phyloP scores from a whole-genome alignment of 92 coral and sea anemone species.

The Blastomussa wellsi region DNA sequence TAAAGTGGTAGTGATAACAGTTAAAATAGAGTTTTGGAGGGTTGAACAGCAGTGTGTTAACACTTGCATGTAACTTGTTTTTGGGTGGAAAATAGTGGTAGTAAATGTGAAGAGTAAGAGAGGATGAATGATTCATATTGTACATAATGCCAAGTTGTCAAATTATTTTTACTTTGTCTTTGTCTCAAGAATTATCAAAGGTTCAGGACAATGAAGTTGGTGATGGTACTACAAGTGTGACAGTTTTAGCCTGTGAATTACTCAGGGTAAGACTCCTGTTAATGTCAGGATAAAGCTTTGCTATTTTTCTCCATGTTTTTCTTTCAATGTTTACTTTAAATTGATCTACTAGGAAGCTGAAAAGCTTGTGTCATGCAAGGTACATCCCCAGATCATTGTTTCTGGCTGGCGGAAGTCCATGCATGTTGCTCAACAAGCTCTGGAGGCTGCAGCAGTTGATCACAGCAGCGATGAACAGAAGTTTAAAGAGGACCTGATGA shows the following conservation, averaged over 20 bases:
- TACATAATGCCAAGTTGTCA: no score
- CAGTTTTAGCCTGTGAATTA: conserved; percentile 93
- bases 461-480: conserved; percentile 79
- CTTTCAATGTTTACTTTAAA: not conserved
- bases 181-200: conserved; percentile 79
- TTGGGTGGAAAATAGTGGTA: no score
- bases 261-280: conserved; percentile 64
- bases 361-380: conserved; percentile 79
- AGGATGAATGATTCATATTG: no score
- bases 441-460: conserved; percentile 87
- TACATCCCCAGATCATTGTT: conserved; percentile 95
- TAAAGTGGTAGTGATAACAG: not conserved
- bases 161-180: not conserved
- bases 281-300: not conserved
- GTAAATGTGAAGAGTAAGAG: no score
- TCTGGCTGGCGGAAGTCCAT: conserved; percentile 98
- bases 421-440: conserved; percentile 81
- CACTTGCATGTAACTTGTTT: no score
- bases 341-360: conserved; percentile 83
- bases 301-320: not conserved
- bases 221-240: conserved; percentile 99
- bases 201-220: conserved; percentile 99
- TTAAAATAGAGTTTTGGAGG: no score
- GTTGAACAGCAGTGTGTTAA: no score
- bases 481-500: conserved; percentile 94